Evolutionary conservation across 2,888 invertebrate genomes (phyloP).

Genomic region (Brenthis hecate): DNA sequence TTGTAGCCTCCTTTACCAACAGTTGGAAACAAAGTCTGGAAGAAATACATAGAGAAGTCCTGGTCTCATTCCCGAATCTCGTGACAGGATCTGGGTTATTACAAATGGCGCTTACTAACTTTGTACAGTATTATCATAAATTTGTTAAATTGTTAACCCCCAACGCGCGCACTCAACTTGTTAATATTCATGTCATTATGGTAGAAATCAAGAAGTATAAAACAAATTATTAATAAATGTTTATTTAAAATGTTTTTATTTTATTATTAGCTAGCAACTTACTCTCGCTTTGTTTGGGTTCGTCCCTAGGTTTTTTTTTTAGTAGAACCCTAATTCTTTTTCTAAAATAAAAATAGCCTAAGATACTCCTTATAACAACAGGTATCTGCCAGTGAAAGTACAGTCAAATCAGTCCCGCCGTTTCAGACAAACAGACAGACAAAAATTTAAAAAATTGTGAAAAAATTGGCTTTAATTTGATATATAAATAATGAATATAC

Average conservation of each 20-base stretch:
- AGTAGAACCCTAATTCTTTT: too few species aligned
- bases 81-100: slow-evolving; percentile 96
- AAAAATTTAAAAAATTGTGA: too few species aligned
- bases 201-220: slow-evolving; percentile 99
- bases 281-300: too few species aligned
- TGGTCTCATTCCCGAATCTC: slow-evolving; percentile 97
- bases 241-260: not conserved
- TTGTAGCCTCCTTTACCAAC: slow-evolving; percentile 94
- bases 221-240: slow-evolving; percentile 88
- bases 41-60: slow-evolving; percentile 95
- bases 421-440: too few species aligned
- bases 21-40: slow-evolving; percentile 98
- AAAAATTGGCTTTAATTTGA: too few species aligned
- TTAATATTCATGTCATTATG: slow-evolving; percentile 99
- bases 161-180: slow-evolving; percentile 92
- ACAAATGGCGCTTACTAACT: slow-evolving; percentile 96
- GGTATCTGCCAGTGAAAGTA: too few species aligned
- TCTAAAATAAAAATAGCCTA: too few species aligned
- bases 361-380: too few species aligned
- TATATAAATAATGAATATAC: too few species aligned
- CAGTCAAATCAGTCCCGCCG: too few species aligned
- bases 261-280: too few species aligned
- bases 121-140: slow-evolving; percentile 98
- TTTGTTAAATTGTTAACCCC: slow-evolving; percentile 97
- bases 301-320: too few species aligned